Evolutionary conservation across 1,140 invertebrate species (phyloP).

Genomic region (Musca vetustissima): DNA sequence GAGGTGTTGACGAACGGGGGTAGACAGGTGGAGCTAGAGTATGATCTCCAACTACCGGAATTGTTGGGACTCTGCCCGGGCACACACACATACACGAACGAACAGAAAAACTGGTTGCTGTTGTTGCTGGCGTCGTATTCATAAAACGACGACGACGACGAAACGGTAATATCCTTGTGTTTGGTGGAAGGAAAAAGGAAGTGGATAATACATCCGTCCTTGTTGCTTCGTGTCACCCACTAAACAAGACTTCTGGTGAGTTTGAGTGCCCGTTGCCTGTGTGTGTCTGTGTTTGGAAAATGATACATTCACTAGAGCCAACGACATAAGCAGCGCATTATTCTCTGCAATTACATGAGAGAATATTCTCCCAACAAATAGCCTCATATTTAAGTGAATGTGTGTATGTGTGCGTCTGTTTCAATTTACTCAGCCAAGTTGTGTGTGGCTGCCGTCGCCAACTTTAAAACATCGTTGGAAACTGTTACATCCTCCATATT

Average conservation of each 20-base stretch:
- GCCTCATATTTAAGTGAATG: not conserved
- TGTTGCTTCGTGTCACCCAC: constrained; percentile 57
- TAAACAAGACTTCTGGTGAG: constrained; percentile 38
- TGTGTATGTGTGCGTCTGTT: not conserved
- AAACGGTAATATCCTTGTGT: constrained; percentile 58
- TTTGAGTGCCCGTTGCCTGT: not conserved
- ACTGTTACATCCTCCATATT: constrained; percentile 18
- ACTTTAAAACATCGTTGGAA: not conserved
- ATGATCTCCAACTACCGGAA: constrained; percentile 30
- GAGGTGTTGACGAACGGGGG: not conserved
- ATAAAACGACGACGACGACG: constrained; percentile 40
- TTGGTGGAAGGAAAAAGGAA: constrained; percentile 58
- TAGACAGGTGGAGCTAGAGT: constrained; percentile 8
- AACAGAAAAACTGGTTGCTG: no score
- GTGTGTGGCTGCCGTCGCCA: not conserved
- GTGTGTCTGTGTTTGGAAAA: not conserved
- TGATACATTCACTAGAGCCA: not conserved
- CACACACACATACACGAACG: no score
- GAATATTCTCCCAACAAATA: no score
- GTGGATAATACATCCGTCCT: constrained; percentile 58
- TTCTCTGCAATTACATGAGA: not conserved
- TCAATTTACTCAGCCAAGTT: constrained; percentile 23
- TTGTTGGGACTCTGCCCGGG: constrained; percentile 23
- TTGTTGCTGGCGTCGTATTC: constrained; percentile 1
- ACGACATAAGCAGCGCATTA: not conserved